A percentile compares a stretch with the other conserved stretches of the same genome.
phyloP scores from a whole-genome alignment of 2,797 vertebrate species.

The Microctenopoma stevenorrisi region DNA sequence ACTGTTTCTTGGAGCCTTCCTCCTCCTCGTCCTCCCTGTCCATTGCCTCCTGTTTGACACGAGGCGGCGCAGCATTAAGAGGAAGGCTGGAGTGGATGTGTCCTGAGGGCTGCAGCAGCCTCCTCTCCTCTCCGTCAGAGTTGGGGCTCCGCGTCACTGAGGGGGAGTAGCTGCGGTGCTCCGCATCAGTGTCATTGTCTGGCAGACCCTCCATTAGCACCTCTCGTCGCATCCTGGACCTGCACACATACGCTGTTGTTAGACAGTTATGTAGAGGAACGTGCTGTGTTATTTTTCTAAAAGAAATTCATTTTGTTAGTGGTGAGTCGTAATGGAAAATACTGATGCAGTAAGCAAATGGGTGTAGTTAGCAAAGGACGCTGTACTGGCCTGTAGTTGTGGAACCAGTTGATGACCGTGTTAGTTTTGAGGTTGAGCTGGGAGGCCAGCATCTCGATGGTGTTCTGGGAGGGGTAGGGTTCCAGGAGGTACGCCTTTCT shows the following conservation, averaged over 20 bases:
- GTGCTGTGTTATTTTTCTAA: not conserved
- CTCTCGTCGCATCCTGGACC: slow-evolving; percentile 97
- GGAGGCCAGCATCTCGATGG: slow-evolving; percentile 94
- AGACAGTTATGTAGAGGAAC: slow-evolving; percentile 18
- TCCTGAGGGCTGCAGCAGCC: slow-evolving; percentile 79
- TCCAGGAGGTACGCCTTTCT: slow-evolving; percentile 95
- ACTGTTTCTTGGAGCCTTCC: slow-evolving; percentile 70
- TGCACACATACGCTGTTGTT: slow-evolving; percentile 72
- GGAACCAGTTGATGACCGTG: slow-evolving; percentile 99
- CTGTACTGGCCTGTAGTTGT: slow-evolving; percentile 94
- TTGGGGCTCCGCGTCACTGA: slow-evolving; percentile 82
- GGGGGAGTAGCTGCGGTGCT: slow-evolving; percentile 85
- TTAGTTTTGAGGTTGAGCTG: slow-evolving; percentile 98
- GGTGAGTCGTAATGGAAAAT: not conserved
- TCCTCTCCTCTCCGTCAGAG: slow-evolving; percentile 89
- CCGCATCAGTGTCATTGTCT: slow-evolving; percentile 91
- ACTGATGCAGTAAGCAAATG: not conserved
- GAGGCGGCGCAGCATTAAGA: slow-evolving; percentile 55
- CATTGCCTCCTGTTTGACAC: slow-evolving; percentile 90
- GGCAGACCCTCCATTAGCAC: slow-evolving; percentile 93
- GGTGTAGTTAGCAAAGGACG: not conserved
- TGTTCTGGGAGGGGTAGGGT: slow-evolving; percentile 98
- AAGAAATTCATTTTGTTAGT: not conserved
- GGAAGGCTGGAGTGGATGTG: slow-evolving; percentile 49
- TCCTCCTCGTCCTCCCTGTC: slow-evolving; percentile 80